Conservation (phyloP, 2,888 invertebrate genomes). For the Hydriomena furcata region DNA sequence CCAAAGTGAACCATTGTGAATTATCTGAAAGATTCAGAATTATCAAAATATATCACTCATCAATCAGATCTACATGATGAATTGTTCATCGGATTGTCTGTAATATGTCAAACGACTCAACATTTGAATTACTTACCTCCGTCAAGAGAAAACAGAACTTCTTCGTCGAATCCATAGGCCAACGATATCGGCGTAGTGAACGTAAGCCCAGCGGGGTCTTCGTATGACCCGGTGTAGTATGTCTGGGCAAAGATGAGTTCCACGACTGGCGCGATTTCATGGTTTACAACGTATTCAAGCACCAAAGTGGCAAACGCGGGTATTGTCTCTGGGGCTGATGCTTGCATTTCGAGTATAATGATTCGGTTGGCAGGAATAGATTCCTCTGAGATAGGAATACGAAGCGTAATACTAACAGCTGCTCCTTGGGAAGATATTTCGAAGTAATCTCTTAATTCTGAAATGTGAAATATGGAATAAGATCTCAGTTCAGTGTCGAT, state of each 20-base stretch:
- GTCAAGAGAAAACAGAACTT: too few relatives aligned
- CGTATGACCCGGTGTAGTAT: too few relatives aligned
- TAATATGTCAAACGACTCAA: too few relatives aligned
- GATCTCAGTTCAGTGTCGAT: too few relatives aligned
- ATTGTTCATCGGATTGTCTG: background rate
- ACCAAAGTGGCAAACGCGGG: conserved; percentile 16
- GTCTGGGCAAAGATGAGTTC: too few relatives aligned
- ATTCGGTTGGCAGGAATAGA: conserved; percentile 11
- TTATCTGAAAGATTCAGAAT: conserved; percentile 10
- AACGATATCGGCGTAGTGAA: too few relatives aligned
- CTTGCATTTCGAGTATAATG: conserved; percentile 6
- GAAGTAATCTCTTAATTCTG: conserved; percentile 33
- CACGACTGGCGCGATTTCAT: background rate
- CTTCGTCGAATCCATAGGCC: too few relatives aligned
- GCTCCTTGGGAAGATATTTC: conserved; percentile 12
- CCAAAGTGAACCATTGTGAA: conserved; percentile 31
- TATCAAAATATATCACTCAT: background rate
- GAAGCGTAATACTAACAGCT: conserved; percentile 20
- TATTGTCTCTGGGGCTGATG: conserved; percentile 1
- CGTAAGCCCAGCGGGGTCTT: too few relatives aligned
- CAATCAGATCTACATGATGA: background rate
- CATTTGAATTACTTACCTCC: too few relatives aligned
- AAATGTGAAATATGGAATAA: conserved; percentile 7
- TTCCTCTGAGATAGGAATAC: conserved; percentile 17
- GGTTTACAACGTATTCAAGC: conserved; percentile 9